These are phyloP conservation scores for Bruchidius siliquastri DNA, from an alignment of 2,888 invertebrate genomes.

Conservation along the genomic window DNA sequence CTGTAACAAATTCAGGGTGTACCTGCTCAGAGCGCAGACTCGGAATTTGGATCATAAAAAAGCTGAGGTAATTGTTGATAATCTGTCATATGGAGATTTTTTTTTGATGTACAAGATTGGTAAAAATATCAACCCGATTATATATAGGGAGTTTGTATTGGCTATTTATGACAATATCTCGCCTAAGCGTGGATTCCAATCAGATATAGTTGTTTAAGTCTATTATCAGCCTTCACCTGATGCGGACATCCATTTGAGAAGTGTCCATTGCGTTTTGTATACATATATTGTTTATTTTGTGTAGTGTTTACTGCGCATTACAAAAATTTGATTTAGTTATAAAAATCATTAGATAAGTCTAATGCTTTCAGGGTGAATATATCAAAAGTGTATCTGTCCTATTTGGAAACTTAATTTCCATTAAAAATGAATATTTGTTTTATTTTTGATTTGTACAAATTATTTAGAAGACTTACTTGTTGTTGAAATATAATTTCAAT, in stretches of 20 bases:
- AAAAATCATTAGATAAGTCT: no score
- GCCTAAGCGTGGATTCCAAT: conserved; percentile 6
- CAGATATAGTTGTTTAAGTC: not conserved
- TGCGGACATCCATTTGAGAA: no score
- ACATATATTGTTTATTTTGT: no score
- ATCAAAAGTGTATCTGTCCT: no score
- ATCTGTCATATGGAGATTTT: conserved; percentile 68
- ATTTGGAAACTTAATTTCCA: no score
- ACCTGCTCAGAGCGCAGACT: conserved; percentile 59
- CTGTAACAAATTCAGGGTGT: conserved; percentile 55
- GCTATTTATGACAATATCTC: conserved; percentile 23
- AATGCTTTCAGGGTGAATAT: no score
- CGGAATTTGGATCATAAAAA: conserved; percentile 53
- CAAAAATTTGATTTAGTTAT: no score
- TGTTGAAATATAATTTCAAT: no score
- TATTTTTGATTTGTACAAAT: not conserved
- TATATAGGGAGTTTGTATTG: conserved; percentile 59
- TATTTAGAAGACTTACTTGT: not conserved
- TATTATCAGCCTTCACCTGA: no score
- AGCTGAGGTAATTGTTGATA: conserved; percentile 49
- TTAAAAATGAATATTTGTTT: not conserved
- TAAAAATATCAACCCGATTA: conserved; percentile 68
- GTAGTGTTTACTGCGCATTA: no score
- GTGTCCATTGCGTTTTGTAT: no score
- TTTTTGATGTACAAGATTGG: conserved; percentile 71